These are phyloP conservation scores for Spilogale gracilis DNA, from an alignment of 2,113 vertebrate genomes.

Conservation along the genomic window DNA sequence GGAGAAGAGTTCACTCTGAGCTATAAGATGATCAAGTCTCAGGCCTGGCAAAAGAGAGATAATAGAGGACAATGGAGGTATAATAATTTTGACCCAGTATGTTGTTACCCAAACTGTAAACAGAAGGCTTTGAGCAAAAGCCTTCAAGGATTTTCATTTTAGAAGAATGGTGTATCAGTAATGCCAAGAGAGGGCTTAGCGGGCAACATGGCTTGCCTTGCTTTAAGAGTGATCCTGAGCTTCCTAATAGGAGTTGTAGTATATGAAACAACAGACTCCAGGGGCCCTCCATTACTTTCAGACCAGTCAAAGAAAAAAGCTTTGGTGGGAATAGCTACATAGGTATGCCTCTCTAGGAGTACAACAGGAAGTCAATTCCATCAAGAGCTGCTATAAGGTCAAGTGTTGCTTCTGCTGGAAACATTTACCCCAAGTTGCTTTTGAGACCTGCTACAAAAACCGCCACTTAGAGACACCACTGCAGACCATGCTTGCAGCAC, in stretches of 20 bases:
- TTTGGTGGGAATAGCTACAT: not conserved
- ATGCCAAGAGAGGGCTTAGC: not conserved
- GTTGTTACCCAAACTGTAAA: not conserved
- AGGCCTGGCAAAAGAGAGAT: not conserved
- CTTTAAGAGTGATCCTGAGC: not conserved
- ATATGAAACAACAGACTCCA: not conserved
- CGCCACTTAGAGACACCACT: not conserved
- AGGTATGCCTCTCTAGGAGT: not conserved
- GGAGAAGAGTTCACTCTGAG: not conserved
- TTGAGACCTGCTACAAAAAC: not conserved
- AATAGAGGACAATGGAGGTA: not conserved
- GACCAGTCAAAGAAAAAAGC: not conserved
- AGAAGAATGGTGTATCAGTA: constrained; percentile 52
- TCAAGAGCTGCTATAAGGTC: not conserved
- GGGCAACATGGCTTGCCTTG: not conserved
- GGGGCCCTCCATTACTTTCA: not conserved
- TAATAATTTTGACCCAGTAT: not conserved
- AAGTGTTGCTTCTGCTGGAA: not conserved
- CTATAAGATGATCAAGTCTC: not conserved
- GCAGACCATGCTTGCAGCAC: not conserved
- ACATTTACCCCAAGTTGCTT: not conserved
- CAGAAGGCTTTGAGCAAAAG: not conserved
- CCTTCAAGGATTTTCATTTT: constrained; percentile 34
- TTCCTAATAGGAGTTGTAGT: not conserved
- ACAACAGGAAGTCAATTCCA: not conserved